Base-by-base conservation (phyloP, 2,888 invertebrate genomes). In the Polylopha cassiicola region DNA sequence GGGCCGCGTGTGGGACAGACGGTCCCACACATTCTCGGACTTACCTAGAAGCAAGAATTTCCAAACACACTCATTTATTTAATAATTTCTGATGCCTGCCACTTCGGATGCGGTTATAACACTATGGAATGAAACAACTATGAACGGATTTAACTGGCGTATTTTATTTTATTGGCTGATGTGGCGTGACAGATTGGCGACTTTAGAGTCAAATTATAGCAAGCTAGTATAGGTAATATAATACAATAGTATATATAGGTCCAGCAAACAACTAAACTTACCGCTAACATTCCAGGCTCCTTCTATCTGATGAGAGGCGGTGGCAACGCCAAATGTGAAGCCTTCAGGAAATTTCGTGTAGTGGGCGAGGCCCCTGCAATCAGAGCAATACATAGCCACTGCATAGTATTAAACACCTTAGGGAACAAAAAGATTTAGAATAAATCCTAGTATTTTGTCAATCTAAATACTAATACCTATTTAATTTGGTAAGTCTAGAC, bases 1-100 rank as follows among this genome's bases (percentile, higher is more conserved):
- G 0, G 89, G 87, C 13, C 73, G 71, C 1, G 81, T 79, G 55
- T 87, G 87, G 0, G 77, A 71, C 42, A 86, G 72, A 14, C 73
- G 74, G 55, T 90, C 90, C 89, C 89, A 90, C 7, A 89, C 86
- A 71, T 87, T 91, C 70, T 88, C 87, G 0, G 88, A 85, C 69
- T 90, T 91, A 11, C 89, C 91, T 91, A 50, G 7, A 59, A 55
- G 15, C 2, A 21, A 29, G 9, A 8, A n/a, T 4, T 22, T 6
- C 8, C 2, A 15, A 9, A 5, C 7, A 16, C 7, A 30, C n/a
- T 3, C 2, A 30, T 17, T 17, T 30, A 17, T 2, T 4, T 30
- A 5, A 27, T 27, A 17, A n/a, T n/a, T n/a, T n/a, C n/a, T n/a
- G n/a, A n/a, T n/a, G n/a, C n/a, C n/a, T n/a, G n/a, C n/a, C n/a